A percentile compares a stretch with the other conserved stretches of the same genome.
phyloP scores from a whole-genome alignment of 53 echinoderm and acorn worm genomes.

The Astropecten irregularis region DNA sequence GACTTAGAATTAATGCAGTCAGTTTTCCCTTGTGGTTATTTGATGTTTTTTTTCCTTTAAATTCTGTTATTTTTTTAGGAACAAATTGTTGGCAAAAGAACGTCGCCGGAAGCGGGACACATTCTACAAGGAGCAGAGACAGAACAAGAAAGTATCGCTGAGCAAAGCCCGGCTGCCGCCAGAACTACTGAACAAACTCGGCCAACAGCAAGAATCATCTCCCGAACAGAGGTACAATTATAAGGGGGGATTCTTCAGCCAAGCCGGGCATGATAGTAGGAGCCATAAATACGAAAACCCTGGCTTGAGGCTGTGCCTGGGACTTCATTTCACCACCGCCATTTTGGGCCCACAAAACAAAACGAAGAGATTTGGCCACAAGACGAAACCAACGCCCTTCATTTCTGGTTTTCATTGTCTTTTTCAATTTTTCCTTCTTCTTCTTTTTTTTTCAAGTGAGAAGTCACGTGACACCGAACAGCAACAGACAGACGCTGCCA shows the following conservation, averaged over 20 bases:
- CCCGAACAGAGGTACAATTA: background rate
- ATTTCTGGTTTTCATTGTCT: too few relatives aligned
- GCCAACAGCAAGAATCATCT: slow-evolving; percentile 14
- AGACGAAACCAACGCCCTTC: too few relatives aligned
- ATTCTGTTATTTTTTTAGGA: slow-evolving; percentile 24
- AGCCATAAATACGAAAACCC: background rate
- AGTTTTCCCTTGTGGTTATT: too few relatives aligned
- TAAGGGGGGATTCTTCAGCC: too few relatives aligned
- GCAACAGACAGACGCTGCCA: background rate
- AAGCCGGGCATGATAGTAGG: background rate
- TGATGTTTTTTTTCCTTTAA: too few relatives aligned
- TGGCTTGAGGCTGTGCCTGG: background rate
- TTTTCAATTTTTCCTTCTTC: background rate
- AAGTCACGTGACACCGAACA: background rate
- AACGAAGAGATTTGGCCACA: too few relatives aligned
- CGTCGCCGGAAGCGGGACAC: slow-evolving; percentile 60
- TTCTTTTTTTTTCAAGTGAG: background rate
- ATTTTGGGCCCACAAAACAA: too few relatives aligned
- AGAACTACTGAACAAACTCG: slow-evolving; percentile 43
- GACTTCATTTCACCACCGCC: background rate
- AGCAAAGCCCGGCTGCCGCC: slow-evolving; percentile 38
- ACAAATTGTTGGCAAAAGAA: slow-evolving; percentile 48
- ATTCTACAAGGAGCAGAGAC: slow-evolving; percentile 67
- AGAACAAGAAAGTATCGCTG: slow-evolving; percentile 56
- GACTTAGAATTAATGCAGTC: too few relatives aligned